Evolutionary conservation across 2,888 invertebrate genomes (phyloP), one percentile per base, ranked within the genome.

Genomic region (Rhodophaea formosa): DNA sequence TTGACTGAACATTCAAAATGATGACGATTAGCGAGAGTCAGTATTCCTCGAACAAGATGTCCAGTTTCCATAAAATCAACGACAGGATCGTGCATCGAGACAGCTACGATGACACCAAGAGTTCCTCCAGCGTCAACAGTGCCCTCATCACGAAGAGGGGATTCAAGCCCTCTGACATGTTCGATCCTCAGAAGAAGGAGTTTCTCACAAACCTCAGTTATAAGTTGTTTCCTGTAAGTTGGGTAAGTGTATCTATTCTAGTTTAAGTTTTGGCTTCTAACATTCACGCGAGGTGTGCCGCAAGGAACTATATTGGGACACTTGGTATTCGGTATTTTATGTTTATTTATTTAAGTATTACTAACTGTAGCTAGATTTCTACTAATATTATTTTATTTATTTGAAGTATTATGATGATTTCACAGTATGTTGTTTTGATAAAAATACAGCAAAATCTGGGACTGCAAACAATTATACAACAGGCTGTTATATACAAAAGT

Each of bases 161-260:
- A 39, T 96, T 96, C 86, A 96, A 96, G 74, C 97, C 97, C 0
- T 97, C 97, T 1, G 97, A 97, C 85, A 93, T 94, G 83, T 95
- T 94, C 77, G 96, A 97, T 86, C 96, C 97, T 0, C 91, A 92
- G 68, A 97, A 97, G 86, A 94, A 94, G 80, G 94, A 94, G 74
- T 96, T 97, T 84, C 93, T 97, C 68, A 95, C 95, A 54, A 94
- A 94, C 77, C 93, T 97, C 80, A 96, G 96, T 77, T 94, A 94
- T 80, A 94, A 95, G 88, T 94, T 97, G 81, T 96, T 96, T 84
- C 96, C 95, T 92, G 93, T 95, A 89, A 94, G 95, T 84, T 93
- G 95, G 95, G 96, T 96, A 93, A 94, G 94, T 93, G 56, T 49
- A 51, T 56, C 15, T 43, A 30, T 42, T 49, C 56, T 56, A 56